Evolutionary conservation across 2,113 vertebrate genomes (phyloP), one percentile per base, ranked within the genome.

Genomic region (Hippopotamus amphibius): DNA sequence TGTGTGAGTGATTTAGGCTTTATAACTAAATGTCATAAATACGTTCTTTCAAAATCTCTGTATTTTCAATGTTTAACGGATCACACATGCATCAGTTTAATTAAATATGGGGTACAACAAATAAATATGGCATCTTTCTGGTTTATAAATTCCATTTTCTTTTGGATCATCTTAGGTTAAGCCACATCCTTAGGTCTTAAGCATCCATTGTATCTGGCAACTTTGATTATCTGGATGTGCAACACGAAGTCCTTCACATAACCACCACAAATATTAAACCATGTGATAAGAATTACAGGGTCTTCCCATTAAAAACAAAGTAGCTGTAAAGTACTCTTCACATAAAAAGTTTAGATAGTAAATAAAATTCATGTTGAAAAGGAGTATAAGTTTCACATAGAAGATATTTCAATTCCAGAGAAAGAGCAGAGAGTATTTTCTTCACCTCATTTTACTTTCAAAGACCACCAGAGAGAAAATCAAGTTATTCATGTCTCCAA

Each of bases 381-480:
- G 6, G 16, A 28, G 3, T 30, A 15, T 19, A 57, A 57, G 3
- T 8, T 30, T 33, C 48, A 66, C 21, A 46, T 3, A 33, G 53
- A 30, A 72, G 22, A 30, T 8, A 61, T 79, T 87, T 66, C 6
- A 68, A 28, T 68, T 87, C 5, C 30, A 68, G 24, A 92, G 84
- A 81, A 79, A 50, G 3, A 46, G 41, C 16, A 94, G 66, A 90
- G 11, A 16, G 4, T 0, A 30, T 66, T 86, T 89, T 93, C 59
- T 77, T 80, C 14, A n/a, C 28, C 14, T 15, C 6, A 15, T 7
- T 76, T 76, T 77, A 53, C n/a, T 68, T 94, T 80, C 43, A 72
- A 95, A 95, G 59, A 94, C 87, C 26, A 90, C 50, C 50, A 11
- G 7, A 71, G 68, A 93, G 46, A 90, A 89, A 97, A 95, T 89